A percentile compares a stretch with the other conserved stretches of the same genome.
Evolutionary conservation across 2,797 vertebrate genomes (phyloP).

Genomic region (Hephaestus fuliginosus): DNA sequence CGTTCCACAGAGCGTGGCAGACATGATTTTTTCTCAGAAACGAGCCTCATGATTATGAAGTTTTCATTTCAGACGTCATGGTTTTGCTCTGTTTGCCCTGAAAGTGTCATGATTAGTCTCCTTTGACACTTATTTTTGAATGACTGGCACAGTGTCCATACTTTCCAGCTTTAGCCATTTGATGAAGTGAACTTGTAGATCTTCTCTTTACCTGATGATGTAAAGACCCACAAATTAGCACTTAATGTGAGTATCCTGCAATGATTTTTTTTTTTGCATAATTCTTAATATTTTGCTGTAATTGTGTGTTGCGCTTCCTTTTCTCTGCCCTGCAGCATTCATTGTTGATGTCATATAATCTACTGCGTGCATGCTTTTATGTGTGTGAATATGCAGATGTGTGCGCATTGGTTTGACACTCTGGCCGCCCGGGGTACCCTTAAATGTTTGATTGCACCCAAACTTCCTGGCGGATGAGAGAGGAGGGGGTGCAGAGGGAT

Average conservation of each 20-base stretch:
- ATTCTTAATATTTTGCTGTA: not conserved
- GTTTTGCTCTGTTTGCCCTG: not conserved
- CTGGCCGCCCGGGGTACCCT: slow-evolving; percentile 43
- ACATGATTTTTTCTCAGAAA: slow-evolving; percentile 36
- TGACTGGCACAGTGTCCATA: not conserved
- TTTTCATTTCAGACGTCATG: not conserved
- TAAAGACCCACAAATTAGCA: not conserved
- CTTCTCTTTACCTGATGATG: not conserved
- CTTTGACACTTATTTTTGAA: not conserved
- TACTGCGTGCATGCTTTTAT: not conserved
- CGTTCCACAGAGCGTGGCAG: slow-evolving; percentile 7
- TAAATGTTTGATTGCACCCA: slow-evolving; percentile 68
- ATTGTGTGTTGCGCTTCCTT: too few species aligned
- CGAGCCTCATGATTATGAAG: not conserved
- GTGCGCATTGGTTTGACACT: slow-evolving; percentile 27
- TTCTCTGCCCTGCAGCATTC: not conserved
- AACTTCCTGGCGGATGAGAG: slow-evolving; percentile 65
- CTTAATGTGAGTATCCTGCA: not conserved
- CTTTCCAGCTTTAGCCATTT: not conserved
- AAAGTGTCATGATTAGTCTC: not conserved
- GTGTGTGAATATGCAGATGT: not conserved
- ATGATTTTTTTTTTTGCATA: not conserved
- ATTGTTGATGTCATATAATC: not conserved
- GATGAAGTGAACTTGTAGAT: not conserved
- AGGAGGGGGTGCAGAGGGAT: not conserved